Percentiles rank a stretch among this genome's conserved stretches.
phyloP scores from a whole-genome alignment of 53 echinoderm and acorn worm genomes.

The Antedon mediterranea region DNA sequence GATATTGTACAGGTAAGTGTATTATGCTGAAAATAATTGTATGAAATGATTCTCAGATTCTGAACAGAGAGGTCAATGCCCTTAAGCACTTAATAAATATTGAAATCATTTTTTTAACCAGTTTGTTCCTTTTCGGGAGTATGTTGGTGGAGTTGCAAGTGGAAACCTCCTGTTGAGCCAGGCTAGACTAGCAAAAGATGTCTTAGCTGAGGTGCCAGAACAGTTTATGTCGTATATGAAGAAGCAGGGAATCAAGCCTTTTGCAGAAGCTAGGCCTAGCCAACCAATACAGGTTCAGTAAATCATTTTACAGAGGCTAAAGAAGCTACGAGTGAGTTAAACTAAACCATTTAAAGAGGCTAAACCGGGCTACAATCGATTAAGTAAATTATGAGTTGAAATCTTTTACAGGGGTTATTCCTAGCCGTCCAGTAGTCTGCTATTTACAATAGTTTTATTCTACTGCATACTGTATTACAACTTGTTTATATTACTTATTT shows the following conservation, averaged over 20 bases:
- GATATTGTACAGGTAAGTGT: slow-evolving; percentile 83
- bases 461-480: no score
- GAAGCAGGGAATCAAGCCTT: slow-evolving; percentile 34
- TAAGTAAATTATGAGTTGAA: no score
- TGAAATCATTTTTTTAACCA: slow-evolving; percentile 7
- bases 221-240: slow-evolving; percentile 90
- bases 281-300: slow-evolving; percentile 5
- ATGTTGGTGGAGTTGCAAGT: slow-evolving; percentile 46
- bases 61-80: no score
- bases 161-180: slow-evolving; percentile 67
- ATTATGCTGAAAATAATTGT: neutral
- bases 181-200: slow-evolving; percentile 94
- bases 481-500: no score
- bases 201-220: slow-evolving; percentile 86
- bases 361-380: no score
- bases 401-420: no score
- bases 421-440: no score
- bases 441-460: no score
- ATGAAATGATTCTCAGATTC: no score
- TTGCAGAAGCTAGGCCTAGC: slow-evolving; percentile 1
- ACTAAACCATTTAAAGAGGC: no score
- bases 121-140: slow-evolving; percentile 98
- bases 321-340: no score
- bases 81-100: neutral
- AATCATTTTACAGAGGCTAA: no score